These are phyloP conservation scores for Drosophila albomicans DNA, from an alignment of 1,140 invertebrate species.

Conservation along the genomic window DNA sequence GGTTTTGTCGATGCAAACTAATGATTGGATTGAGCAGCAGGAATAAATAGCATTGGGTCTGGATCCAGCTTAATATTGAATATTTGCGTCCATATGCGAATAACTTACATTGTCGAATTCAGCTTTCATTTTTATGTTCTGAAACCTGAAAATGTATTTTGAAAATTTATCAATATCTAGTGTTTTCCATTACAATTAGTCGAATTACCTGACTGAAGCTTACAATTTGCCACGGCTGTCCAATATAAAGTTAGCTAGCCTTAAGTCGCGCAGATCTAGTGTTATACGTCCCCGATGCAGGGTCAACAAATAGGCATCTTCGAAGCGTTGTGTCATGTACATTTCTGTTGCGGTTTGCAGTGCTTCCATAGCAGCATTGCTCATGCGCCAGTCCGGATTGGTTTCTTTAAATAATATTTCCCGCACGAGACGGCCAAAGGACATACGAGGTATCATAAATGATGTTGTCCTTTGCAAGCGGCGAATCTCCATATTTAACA, in stretches of 20 bases:
- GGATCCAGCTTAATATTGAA: neutral
- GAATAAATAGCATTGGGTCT: neutral
- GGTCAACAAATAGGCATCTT: constrained; percentile 89
- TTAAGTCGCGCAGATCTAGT: constrained; percentile 88
- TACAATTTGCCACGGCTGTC: constrained; percentile 2
- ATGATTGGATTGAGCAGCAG: constrained; percentile 34
- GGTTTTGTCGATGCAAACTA: constrained; percentile 31
- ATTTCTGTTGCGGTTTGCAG: constrained; percentile 90
- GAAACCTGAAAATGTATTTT: constrained; percentile 4
- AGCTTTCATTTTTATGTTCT: neutral
- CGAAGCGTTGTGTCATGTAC: constrained; percentile 90
- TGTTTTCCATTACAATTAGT: neutral
- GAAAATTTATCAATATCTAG: neutral
- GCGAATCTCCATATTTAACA: neutral
- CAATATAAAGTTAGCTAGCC: constrained; percentile 20
- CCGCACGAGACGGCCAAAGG: constrained; percentile 66
- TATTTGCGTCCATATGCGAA: neutral
- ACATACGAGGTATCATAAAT: constrained; percentile 57
- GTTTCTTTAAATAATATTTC: constrained; percentile 46
- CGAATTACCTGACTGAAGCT: neutral
- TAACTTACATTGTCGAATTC: neutral
- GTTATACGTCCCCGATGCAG: constrained; percentile 91
- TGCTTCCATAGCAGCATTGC: constrained; percentile 86
- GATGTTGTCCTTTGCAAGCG: neutral
- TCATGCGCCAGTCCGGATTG: constrained; percentile 84